Conservation (phyloP, 2,797 vertebrate species). For the Salarias fasciatus region DNA sequence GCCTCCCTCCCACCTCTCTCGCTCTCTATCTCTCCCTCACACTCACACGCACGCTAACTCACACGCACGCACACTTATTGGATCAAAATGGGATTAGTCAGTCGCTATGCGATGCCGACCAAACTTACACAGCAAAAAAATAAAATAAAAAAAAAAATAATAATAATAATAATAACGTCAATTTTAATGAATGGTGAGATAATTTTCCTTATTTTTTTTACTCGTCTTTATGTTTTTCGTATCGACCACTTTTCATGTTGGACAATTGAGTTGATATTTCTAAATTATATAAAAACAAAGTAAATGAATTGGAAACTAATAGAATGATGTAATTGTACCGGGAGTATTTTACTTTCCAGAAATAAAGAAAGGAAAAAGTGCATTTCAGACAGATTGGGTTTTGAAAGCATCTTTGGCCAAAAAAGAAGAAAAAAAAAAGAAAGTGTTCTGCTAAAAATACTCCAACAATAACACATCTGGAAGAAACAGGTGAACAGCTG, state of each 20-base stretch:
- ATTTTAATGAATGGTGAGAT: conserved; percentile 57
- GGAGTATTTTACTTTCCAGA: conserved; percentile 32
- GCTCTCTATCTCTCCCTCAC: conserved; percentile 34
- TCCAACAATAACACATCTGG: conserved; percentile 50
- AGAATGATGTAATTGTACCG: conserved; percentile 48
- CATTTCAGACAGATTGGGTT: conserved; percentile 25
- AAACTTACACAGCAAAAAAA: conserved; percentile 57
- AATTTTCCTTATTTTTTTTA: conserved; percentile 47
- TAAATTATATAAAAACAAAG: no score
- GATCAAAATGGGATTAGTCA: conserved; percentile 82
- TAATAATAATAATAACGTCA: no score
- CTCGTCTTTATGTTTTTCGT: conserved; percentile 4
- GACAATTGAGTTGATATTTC: no score
- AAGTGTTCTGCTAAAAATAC: neutral
- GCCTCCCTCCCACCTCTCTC: conserved; percentile 35
- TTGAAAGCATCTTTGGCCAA: conserved; percentile 38
- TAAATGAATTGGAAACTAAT: conserved; percentile 32
- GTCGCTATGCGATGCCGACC: conserved; percentile 72
- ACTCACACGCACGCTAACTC: conserved; percentile 53
- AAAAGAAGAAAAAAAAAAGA: no score
- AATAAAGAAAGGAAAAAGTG: conserved; percentile 18
- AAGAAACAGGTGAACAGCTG: conserved; percentile 45
- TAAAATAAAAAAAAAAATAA: no score
- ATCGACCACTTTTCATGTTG: conserved; percentile 4
- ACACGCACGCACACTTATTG: conserved; percentile 76